Evolutionary conservation across 1,140 invertebrate genomes (phyloP), one percentile per base, ranked within the genome.

Genomic region (Drosophila arizonae): DNA sequence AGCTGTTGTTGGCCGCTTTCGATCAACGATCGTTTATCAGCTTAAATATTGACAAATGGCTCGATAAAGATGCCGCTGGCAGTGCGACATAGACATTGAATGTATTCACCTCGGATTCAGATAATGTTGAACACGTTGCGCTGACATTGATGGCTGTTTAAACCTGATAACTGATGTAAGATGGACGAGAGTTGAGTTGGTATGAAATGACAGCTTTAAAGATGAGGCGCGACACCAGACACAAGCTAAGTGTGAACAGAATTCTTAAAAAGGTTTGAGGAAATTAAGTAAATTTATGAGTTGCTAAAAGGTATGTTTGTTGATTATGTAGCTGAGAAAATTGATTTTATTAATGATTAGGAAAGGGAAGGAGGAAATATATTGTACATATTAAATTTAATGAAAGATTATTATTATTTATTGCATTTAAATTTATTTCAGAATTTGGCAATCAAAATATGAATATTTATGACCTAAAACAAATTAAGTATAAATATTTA

Each of bases 11-110:
- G 21, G 63, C 56, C 55, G 79, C 69, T 66, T 73, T 87, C 76
- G 82, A 86, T 81, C 75, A 76, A 69, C 76, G 82, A 87, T 82
- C 76, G 68, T 77, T 87, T 87, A 88, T 87, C 82, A 73, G 72
- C 48, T 72, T 54, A 68, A 71, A 66, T 70, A 76, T 81, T 73
- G 76, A 87, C 82, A 86, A 87, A 73, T 80, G 65, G 26, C 9
- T 60, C 61, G 84, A 86, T 86, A 87, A 82, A 71, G 66, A 69
- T 68, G 56, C 65, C 61, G 63, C 11, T 4, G 28, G 33, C 17
- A 64, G 21, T 17, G 26, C 50, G 60, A 64, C 17, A 60, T 15
- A 48, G 50, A 74, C 30, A 72, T 48, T 33, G 64, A 17, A 67
- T 58, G 57, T 54, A 54, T 28, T 60, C 33, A 17, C 4, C 17